Evolutionary conservation across 2,888 invertebrate genomes (phyloP).

Genomic region (Pristionchus maxplancki): DNA sequence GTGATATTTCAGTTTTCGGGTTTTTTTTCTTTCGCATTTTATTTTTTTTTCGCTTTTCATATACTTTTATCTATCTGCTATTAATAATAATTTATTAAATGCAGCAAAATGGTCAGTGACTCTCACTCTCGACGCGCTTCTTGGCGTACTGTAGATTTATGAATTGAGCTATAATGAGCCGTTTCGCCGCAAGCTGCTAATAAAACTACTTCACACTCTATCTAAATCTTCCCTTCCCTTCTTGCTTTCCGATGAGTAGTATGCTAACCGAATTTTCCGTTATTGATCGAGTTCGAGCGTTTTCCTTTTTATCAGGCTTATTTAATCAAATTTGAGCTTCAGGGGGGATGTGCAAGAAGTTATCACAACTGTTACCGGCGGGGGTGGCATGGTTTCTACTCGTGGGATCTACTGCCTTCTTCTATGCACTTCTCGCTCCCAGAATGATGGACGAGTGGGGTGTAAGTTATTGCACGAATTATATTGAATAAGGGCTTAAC

Average conservation of each 20-base stretch:
- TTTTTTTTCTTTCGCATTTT: neutral
- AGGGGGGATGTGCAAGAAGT: constrained; percentile 86
- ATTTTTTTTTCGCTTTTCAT: neutral
- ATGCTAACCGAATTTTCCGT: neutral
- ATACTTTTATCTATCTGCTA: neutral
- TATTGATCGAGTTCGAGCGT: neutral
- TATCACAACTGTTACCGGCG: constrained; percentile 97
- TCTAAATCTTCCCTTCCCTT: constrained; percentile 14
- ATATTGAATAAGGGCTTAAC: neutral
- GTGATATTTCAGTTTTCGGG: neutral
- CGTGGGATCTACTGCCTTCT: constrained; percentile 82
- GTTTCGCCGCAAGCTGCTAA: constrained; percentile 4
- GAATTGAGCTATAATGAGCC: constrained; percentile 50
- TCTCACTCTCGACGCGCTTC: constrained; percentile 17
- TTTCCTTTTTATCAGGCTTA: neutral
- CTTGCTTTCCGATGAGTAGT: neutral
- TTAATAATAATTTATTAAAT: neutral
- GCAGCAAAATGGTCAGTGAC: neutral
- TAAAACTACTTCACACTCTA: constrained; percentile 30
- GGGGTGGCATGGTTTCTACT: constrained; percentile 97
- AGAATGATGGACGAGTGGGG: constrained; percentile 57
- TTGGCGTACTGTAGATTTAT: constrained; percentile 29
- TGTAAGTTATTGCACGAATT: neutral
- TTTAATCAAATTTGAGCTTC: neutral
- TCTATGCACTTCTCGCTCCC: constrained; percentile 70